These are phyloP conservation scores for Polymixis lichenea DNA, from an alignment of 2,888 invertebrate genomes.

Conservation along the genomic window DNA sequence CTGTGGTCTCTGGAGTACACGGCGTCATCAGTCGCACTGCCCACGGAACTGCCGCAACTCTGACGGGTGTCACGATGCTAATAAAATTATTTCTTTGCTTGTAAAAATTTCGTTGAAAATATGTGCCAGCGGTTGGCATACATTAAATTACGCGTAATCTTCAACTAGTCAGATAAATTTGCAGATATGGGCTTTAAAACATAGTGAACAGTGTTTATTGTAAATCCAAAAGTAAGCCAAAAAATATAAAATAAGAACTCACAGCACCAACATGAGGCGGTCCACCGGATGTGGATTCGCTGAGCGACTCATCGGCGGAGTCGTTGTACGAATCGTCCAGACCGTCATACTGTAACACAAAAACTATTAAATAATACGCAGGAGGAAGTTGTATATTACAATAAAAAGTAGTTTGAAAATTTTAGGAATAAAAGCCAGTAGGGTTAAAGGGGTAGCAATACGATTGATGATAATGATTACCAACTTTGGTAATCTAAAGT, in stretches of 20 bases:
- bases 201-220: not conserved
- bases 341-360: constrained; percentile 92
- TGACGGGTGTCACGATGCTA: constrained; percentile 84
- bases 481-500: not conserved
- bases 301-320: constrained; percentile 89
- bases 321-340: constrained; percentile 93
- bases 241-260: constrained; percentile 64
- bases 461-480: no score
- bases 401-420: not conserved
- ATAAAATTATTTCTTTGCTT: constrained; percentile 10
- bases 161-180: not conserved
- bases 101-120: not conserved
- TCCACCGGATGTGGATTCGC: constrained; percentile 91
- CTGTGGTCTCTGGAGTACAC: constrained; percentile 85
- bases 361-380: not conserved
- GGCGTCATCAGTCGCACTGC: constrained; percentile 85
- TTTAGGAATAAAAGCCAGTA: not conserved
- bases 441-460: not conserved
- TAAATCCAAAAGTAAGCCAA: not conserved
- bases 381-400: not conserved
- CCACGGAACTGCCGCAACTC: constrained; percentile 87
- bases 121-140: not conserved
- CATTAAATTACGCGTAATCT: not conserved
- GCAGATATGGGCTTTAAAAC: not conserved
- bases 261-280: constrained; percentile 83